Base-by-base conservation (phyloP, 2,888 invertebrate genomes). In the Allolobophora icterica region DNA sequence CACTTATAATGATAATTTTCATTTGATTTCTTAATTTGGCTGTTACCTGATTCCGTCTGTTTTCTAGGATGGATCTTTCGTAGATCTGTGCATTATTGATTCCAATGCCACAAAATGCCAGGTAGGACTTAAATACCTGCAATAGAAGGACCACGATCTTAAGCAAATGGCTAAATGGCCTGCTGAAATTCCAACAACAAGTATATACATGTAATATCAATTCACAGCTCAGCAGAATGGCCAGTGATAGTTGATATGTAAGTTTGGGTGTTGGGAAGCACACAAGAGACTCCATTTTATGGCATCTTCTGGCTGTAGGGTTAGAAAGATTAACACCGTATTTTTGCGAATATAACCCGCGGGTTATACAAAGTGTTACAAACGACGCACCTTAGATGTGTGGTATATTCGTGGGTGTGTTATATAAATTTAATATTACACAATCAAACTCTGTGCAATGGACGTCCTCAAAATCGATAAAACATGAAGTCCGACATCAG, bases 51-150 rank as follows among this genome's bases (percentile, higher is more conserved):
- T 94, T 94, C 90, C 95, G 91, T 91, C 94, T 92, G 92, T 95
- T 95, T 93, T 95, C 95, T 91, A 95, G 91, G 35, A 94, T 93
- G 42, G 95, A 95, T 90, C 94, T 92, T 92, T 94, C 94, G 92
- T 95, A 95, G 30, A 94, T 93, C 93, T 95, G 94, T 91, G 95
- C 95, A 93, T 95, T 95, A 91, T 94, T 94, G 89, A 95, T 91
- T 71, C 95, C 95, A 90, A 95, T 95, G 33, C 95, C 95, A 94
- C 95, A 95, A 91, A 95, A 95, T 13, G 95, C 94, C 90, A 95
- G 93, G 91, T 95, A 95, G n/a, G 94, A 94, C 0, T 94, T 94
- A 93, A 95, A 95, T 38, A 95, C 94, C 95, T 95, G 93, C 58
- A 93, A 93, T 90, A 91, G 90, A 92, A 33, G 30, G 17, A 52